These are phyloP conservation scores for Enteromius trimaculatus DNA, from an alignment of 2,797 vertebrate species.

Conservation along the genomic window DNA sequence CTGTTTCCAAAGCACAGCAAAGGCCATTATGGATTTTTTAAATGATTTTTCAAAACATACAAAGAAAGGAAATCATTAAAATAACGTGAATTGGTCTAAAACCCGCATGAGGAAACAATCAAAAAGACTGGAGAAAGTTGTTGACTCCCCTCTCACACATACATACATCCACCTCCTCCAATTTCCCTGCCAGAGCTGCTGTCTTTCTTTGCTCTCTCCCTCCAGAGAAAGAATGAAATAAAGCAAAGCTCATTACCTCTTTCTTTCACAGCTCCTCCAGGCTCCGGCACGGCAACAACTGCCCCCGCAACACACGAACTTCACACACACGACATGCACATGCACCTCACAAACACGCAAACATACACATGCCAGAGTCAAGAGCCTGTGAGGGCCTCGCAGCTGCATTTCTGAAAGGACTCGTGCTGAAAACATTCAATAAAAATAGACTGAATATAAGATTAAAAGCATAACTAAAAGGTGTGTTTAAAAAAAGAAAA, in stretches of 20 bases:
- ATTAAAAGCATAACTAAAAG: neutral
- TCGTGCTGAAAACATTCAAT: slow-evolving; percentile 1
- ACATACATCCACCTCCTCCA: slow-evolving; percentile 39
- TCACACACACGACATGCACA: slow-evolving; percentile 53
- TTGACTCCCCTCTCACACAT: slow-evolving; percentile 45
- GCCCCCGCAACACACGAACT: slow-evolving; percentile 60
- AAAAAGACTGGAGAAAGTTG: slow-evolving; percentile 58
- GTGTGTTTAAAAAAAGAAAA: neutral
- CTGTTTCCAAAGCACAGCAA: slow-evolving; percentile 36
- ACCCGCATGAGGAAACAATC: slow-evolving; percentile 53
- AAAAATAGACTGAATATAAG: neutral
- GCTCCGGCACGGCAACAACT: slow-evolving; percentile 60
- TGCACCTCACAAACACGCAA: slow-evolving; percentile 41
- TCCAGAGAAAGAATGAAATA: slow-evolving; percentile 56
- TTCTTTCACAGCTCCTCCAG: slow-evolving; percentile 62
- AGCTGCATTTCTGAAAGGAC: neutral
- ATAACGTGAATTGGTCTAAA: slow-evolving; percentile 44
- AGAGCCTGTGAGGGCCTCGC: slow-evolving; percentile 34
- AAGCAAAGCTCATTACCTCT: slow-evolving; percentile 66
- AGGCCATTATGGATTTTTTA: slow-evolving; percentile 29
- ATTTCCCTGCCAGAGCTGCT: slow-evolving; percentile 50
- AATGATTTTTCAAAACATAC: slow-evolving; percentile 28
- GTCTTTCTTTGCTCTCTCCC: slow-evolving; percentile 55
- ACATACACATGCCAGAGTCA: slow-evolving; percentile 41
- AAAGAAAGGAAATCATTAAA: slow-evolving; percentile 54